Percentiles rank a stretch among this genome's conserved stretches.
Conservation (phyloP, 1,140 invertebrate species). For the Bombus pyrosoma region DNA sequence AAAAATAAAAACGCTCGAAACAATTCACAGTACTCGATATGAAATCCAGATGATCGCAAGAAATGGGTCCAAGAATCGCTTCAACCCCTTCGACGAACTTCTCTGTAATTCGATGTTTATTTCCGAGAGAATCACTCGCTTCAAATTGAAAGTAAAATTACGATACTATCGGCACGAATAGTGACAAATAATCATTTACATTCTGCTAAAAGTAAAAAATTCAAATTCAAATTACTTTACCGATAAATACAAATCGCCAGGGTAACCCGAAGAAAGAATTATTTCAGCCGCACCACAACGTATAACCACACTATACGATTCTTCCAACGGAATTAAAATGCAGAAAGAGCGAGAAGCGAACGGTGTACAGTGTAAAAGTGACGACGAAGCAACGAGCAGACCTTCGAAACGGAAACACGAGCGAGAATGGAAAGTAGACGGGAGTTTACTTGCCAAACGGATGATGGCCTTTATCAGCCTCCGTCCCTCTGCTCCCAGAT, state of each 20-base stretch:
- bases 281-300: background rate
- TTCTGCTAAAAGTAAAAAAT: fast-evolving
- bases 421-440: conserved; percentile 29
- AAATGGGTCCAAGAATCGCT: background rate
- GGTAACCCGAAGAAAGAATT: background rate
- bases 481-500: conserved; percentile 17
- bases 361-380: background rate
- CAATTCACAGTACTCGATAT: background rate
- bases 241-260: background rate
- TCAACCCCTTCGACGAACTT: background rate
- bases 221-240: background rate
- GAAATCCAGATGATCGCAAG: fast-evolving
- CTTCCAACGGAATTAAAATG: background rate
- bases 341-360: background rate
- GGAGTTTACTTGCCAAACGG: conserved; percentile 21
- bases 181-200: background rate
- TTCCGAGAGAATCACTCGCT: background rate
- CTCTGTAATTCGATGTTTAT: background rate
- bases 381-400: background rate
- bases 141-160: background rate
- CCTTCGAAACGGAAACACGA: conserved; percentile 40
- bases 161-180: background rate
- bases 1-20: fast-evolving
- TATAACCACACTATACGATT: background rate
- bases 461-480: conserved; percentile 26